Percentiles rank a stretch among this genome's conserved stretches.
These are phyloP conservation scores for Pachliopta kotzebuea DNA, from an alignment of 2,888 invertebrate species.

Conservation along the genomic window DNA sequence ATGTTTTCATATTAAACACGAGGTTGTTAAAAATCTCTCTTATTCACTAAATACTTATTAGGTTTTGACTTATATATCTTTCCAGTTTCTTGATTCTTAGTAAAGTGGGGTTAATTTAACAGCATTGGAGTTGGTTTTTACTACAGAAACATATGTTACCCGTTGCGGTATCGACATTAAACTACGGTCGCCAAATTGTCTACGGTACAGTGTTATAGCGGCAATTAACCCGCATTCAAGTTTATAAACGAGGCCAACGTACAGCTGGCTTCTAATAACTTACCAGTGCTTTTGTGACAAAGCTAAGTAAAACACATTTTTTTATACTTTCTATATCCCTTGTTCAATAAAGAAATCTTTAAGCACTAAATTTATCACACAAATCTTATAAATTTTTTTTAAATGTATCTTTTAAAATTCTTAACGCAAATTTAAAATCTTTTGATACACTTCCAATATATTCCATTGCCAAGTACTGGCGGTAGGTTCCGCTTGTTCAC, in stretches of 20 bases:
- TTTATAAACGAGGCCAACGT: conserved; percentile 3
- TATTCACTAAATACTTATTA: too few species aligned
- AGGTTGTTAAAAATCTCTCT: too few species aligned
- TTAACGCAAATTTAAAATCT: too few species aligned
- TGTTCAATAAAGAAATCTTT: too few species aligned
- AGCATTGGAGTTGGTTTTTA: background rate
- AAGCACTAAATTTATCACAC: too few species aligned
- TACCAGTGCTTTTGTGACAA: background rate
- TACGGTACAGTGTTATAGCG: background rate
- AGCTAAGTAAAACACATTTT: background rate
- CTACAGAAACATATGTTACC: background rate
- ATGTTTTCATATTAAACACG: background rate
- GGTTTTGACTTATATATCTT: background rate
- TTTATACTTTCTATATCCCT: background rate
- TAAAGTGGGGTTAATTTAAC: background rate
- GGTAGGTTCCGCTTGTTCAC: too few species aligned
- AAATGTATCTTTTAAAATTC: too few species aligned
- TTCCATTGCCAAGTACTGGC: too few species aligned
- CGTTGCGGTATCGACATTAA: background rate
- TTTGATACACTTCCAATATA: too few species aligned
- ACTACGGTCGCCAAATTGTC: background rate
- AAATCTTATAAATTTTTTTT: too few species aligned
- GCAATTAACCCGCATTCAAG: conserved; percentile 10
- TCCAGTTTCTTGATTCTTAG: background rate
- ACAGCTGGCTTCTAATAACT: background rate